Base-by-base conservation (phyloP, 2,797 vertebrate species). In the Ataeniobius toweri region DNA sequence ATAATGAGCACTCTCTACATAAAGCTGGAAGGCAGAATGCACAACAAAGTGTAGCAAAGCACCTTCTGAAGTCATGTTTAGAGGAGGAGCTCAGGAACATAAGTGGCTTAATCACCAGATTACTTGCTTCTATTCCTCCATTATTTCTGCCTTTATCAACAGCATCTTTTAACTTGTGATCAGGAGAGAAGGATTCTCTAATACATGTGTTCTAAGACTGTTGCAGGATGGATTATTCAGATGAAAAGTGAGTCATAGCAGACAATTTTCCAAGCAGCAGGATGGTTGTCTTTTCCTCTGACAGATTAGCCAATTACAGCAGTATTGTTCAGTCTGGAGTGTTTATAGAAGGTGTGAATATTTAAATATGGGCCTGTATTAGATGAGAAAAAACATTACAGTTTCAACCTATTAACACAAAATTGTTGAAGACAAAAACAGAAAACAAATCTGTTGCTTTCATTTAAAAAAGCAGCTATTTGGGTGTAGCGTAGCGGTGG, bases 41-140 rank as follows among this genome's bases (percentile, higher is more conserved):
- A 31, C n/a, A 31, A 48, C 80, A 84, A 77, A 74, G 71, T 83
- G 82, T 75, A 75, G 44, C 79, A 71, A 80, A 75, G 82, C 75
- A 58, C 67, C 16, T 75, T 79, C 31, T 28, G 8, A 83, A 77
- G 81, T 82, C 84, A 56, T 28, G 48, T 76, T 14, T 76, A 44
- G 73, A 75, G 79, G 77, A 71, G 24, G 77, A 68, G 69, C 53
- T 68, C 36, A 2, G 67, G 36, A 46, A 74, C 79, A 82, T 44
- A 50, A 88, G 53, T 18, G 56, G 71, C 72, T 26, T 67, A 50
- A 77, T 85, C 61, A 67, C 44, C 61, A 22, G 61, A 55, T 72
- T 79, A 68, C 61, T 20, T 8, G 10, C 46, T 39, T 36, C 41
- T 1, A 0, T 68, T 75, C 59, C n/a, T 55, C 24, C 70, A 79